A percentile compares a stretch with the other conserved stretches of the same genome.
Conservation (phyloP, 1,140 invertebrate species). For the Euschistus heros region DNA sequence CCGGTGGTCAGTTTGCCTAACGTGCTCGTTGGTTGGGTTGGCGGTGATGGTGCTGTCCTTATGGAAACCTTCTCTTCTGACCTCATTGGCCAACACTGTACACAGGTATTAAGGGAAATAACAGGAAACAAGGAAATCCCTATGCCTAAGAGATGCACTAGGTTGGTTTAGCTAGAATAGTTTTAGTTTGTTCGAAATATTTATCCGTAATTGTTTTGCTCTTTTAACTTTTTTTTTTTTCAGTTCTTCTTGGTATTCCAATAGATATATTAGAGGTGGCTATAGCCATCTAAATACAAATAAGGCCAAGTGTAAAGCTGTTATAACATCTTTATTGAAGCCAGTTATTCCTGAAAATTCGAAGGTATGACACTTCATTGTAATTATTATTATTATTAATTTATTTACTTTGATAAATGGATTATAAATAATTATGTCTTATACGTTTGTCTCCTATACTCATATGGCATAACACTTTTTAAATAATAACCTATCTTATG, state of each 20-base stretch:
- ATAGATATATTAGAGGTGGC: conserved; percentile 17
- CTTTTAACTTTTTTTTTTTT: background rate
- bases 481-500: no score
- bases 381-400: background rate
- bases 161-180: background rate
- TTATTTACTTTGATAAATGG: background rate
- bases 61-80: conserved; percentile 51
- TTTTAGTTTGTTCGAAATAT: no score
- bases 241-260: conserved; percentile 15
- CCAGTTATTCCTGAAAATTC: background rate
- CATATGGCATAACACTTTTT: no score
- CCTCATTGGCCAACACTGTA: conserved; percentile 45
- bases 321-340: background rate
- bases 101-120: conserved; percentile 44
- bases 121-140: conserved; percentile 43
- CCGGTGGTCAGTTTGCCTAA: conserved; percentile 41
- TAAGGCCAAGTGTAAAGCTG: background rate
- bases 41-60: conserved; percentile 52
- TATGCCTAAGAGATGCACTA: conserved; percentile 32
- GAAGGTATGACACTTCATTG: background rate
- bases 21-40: conserved; percentile 62
- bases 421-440: background rate
- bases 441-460: no score
- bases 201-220: no score
- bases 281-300: conserved; percentile 14